These are phyloP conservation scores for Polyommatus iphigenia DNA, from an alignment of 2,888 invertebrate species.

Conservation along the genomic window DNA sequence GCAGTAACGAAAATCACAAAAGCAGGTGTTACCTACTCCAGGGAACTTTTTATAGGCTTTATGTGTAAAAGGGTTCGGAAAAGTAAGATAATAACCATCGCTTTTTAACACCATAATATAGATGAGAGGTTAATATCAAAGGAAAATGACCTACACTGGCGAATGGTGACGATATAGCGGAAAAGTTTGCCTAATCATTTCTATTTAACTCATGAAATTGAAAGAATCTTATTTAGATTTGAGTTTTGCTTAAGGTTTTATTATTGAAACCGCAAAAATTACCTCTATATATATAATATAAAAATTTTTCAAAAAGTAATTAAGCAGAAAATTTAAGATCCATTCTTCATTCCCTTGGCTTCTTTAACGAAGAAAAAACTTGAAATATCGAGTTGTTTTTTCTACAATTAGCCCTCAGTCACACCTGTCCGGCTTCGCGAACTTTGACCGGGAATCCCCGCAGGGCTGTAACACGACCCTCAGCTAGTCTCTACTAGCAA, in stretches of 20 bases:
- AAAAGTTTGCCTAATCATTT: too few species aligned
- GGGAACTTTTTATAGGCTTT: slow-evolving; percentile 31
- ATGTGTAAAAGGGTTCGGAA: slow-evolving; percentile 34
- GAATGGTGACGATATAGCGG: too few species aligned
- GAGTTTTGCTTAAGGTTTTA: neutral
- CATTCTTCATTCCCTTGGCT: slow-evolving; percentile 12
- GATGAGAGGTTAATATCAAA: neutral
- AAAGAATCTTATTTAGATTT: too few species aligned
- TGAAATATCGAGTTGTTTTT: slow-evolving; percentile 47
- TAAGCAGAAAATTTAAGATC: neutral
- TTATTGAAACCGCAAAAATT: neutral
- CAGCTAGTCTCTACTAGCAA: neutral
- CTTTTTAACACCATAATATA: neutral
- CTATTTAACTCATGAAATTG: too few species aligned
- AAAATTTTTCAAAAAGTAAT: slow-evolving; percentile 8
- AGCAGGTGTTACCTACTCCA: slow-evolving; percentile 26
- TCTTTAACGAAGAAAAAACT: slow-evolving; percentile 32
- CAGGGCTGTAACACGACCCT: slow-evolving; percentile 63
- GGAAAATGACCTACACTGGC: neutral
- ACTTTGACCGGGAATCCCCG: slow-evolving; percentile 73
- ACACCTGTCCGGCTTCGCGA: slow-evolving; percentile 68
- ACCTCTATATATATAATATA: too few species aligned
- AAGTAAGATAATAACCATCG: slow-evolving; percentile 35
- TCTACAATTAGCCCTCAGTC: slow-evolving; percentile 62
- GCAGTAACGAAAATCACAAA: slow-evolving; percentile 4